These are phyloP conservation scores for Leptopilina drosophilae DNA, from an alignment of 2,888 invertebrate species.

Conservation along the genomic window DNA sequence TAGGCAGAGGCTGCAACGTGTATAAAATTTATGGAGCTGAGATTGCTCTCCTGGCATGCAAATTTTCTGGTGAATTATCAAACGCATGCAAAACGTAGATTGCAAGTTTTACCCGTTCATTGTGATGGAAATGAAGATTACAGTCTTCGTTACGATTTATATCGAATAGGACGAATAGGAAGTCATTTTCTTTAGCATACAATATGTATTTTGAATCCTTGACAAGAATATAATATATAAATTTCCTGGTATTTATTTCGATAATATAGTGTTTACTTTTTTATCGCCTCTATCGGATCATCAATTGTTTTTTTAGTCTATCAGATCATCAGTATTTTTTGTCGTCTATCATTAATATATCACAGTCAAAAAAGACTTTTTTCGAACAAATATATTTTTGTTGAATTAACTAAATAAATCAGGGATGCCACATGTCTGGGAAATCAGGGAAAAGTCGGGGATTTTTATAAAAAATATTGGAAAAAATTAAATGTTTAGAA, in stretches of 20 bases:
- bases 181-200: background rate
- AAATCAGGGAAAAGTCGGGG: too few relatives aligned
- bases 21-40: constrained; percentile 33
- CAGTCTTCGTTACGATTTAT: constrained; percentile 23
- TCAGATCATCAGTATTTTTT: too few relatives aligned
- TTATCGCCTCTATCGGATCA: background rate
- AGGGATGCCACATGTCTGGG: too few relatives aligned
- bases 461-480: too few relatives aligned
- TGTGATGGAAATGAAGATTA: constrained; percentile 28
- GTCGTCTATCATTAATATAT: too few relatives aligned
- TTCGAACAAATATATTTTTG: too few relatives aligned
- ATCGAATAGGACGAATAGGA: constrained; percentile 5
- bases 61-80: constrained; percentile 36
- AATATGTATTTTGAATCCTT: background rate
- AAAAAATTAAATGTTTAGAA: too few relatives aligned
- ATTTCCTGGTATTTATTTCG: background rate
- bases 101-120: constrained; percentile 17
- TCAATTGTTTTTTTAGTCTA: too few relatives aligned
- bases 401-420: too few relatives aligned
- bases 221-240: background rate
- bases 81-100: constrained; percentile 21
- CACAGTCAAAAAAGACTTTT: too few relatives aligned
- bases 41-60: constrained; percentile 21
- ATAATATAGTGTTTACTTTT: background rate
- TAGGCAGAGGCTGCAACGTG: constrained; percentile 21